Evolutionary conservation across 2,888 invertebrate species (phyloP), one percentile per base, ranked within the genome.

Genomic region (Phasia obesa): DNA sequence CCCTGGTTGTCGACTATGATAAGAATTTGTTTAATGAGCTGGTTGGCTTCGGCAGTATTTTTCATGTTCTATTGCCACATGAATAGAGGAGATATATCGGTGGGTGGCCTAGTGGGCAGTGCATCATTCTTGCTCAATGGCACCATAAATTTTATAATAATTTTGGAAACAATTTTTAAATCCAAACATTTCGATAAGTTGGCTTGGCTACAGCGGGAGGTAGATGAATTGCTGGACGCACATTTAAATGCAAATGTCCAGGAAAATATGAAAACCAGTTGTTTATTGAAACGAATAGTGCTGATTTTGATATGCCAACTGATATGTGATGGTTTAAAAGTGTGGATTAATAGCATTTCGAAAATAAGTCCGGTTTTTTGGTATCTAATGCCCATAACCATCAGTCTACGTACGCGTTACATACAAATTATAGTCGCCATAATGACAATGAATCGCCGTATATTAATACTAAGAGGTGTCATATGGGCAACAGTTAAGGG

Each of bases 91-190:
- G 77, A 79, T 27, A 70, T n/a, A 9, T 81, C 85, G 0, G 27
- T 85, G 1, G 76, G 80, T 11, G 84, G 80, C 6, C 69, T 85
- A 7, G 85, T 85, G 7, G 85, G 86, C 31, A 82, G 76, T 0
- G 77, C 74, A 2, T 76, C 85, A 17, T 86, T 84, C 65, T 51
- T 85, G 4, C 35, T 73, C 47, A 84, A 80, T 17, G 70, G 57
- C 17, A 9, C 42, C 0, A 76, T 74, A 9, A 73, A 83, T 62
- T 76, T 86, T 19, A 25, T 84, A 15, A 64, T 84, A 2, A 1
- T 86, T 19, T 51, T 83, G 13, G 87, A 87, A 51, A 67, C 84
- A 2, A 81, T 83, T n/a, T 65, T 47, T 21, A 84, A 85, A 38
- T 57, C 75, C 0, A 55, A 64, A 13, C 2, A 64, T 9, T 76